phyloP scores from a whole-genome alignment of 2,888 invertebrate genomes.

The Salpingus planirostris region DNA sequence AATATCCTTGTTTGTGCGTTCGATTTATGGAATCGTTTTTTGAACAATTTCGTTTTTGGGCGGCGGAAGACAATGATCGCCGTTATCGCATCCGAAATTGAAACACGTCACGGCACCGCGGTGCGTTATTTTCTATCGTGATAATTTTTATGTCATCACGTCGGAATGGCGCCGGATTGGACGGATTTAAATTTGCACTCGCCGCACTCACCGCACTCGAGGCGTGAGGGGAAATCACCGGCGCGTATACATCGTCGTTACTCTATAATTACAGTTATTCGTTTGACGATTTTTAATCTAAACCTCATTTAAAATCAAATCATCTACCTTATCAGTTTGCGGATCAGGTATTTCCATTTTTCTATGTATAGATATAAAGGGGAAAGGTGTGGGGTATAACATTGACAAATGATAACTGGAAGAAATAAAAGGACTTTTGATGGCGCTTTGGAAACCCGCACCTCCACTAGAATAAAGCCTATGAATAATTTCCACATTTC shows the following conservation, averaged over 20 bases:
- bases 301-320: constrained; percentile 3
- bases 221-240: too few species aligned
- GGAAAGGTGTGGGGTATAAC: constrained; percentile 18
- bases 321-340: not conserved
- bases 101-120: too few species aligned
- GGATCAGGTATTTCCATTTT: constrained; percentile 5
- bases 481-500: constrained; percentile 42
- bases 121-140: too few species aligned
- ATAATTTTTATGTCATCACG: too few species aligned
- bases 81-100: too few species aligned
- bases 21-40: constrained; percentile 7
- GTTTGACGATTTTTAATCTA: constrained; percentile 2
- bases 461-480: constrained; percentile 36
- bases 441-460: constrained; percentile 33
- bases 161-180: too few species aligned
- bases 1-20: constrained; percentile 10
- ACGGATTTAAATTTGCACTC: too few species aligned
- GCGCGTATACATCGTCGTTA: too few species aligned
- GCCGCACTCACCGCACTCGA: too few species aligned
- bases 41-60: constrained; percentile 4
- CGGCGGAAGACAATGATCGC: constrained; percentile 1
- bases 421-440: constrained; percentile 36
- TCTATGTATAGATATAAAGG: constrained; percentile 2
- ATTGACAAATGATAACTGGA: constrained; percentile 38
- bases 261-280: too few species aligned